Evolutionary conservation across 2,113 vertebrate genomes (phyloP).

Genomic region (Pogona vitticeps): DNA sequence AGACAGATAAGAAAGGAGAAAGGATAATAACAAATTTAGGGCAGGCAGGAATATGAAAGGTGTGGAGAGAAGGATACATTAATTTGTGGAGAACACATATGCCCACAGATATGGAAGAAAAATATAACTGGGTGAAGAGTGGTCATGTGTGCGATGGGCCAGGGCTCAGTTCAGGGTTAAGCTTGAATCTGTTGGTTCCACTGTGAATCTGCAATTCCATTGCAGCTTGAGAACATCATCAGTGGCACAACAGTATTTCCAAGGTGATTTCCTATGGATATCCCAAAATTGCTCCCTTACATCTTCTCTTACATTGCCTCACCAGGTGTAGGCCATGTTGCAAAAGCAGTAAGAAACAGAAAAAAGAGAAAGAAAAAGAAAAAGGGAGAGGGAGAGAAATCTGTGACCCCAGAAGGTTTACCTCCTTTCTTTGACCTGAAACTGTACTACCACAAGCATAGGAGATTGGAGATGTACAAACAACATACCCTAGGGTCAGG

Average conservation of each 20-base stretch:
- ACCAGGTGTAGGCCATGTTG: neutral
- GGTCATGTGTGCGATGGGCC: neutral
- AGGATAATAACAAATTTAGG: neutral
- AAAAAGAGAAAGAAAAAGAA: no score
- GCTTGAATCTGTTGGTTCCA: neutral
- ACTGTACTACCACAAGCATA: neutral
- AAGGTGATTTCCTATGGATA: neutral
- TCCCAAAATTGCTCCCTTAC: no score
- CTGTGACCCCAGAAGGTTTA: neutral
- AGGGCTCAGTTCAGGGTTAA: neutral
- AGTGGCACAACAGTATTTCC: neutral
- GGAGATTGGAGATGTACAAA: neutral
- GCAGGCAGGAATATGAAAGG: neutral
- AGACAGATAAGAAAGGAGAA: neutral
- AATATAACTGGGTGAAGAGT: neutral
- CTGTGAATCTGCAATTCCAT: neutral
- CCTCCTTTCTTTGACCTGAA: neutral
- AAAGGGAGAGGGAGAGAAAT: no score
- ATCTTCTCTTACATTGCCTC: neutral
- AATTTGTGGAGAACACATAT: neutral
- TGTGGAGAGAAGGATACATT: neutral
- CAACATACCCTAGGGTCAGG: neutral
- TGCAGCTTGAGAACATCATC: neutral
- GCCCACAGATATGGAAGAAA: neutral
- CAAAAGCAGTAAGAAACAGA: neutral